phyloP scores from a whole-genome alignment of 2,888 invertebrate species.

The Spatulosminthurus flaviceps region DNA sequence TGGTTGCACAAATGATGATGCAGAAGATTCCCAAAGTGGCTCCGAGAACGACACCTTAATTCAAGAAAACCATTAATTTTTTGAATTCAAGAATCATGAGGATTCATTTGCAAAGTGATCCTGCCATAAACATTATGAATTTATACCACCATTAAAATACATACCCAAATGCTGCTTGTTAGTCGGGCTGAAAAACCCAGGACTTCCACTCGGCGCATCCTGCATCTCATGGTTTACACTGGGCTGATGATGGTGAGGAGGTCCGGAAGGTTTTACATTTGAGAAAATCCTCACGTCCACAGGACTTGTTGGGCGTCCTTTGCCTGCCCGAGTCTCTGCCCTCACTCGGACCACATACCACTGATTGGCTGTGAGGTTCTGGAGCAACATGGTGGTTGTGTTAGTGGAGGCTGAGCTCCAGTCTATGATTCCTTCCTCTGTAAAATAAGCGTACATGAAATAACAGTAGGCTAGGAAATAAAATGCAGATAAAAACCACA shows the following conservation, averaged over 20 bases:
- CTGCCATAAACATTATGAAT: neutral
- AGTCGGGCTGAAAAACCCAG: conserved; percentile 18
- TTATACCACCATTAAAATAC: no score
- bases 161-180: conserved; percentile 52
- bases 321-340: conserved; percentile 60
- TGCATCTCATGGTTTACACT: conserved; percentile 32
- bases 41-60: conserved; percentile 58
- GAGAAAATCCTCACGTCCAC: conserved; percentile 21
- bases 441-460: no score
- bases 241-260: conserved; percentile 15
- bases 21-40: conserved; percentile 54
- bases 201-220: neutral
- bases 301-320: conserved; percentile 50
- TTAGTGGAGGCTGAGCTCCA: conserved; percentile 55
- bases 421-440: neutral
- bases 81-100: no score
- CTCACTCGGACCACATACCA: conserved; percentile 56
- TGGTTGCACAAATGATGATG: conserved; percentile 57
- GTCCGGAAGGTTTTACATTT: conserved; percentile 23
- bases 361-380: conserved; percentile 52
- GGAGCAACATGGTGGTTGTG: conserved; percentile 53
- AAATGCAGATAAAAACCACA: neutral
- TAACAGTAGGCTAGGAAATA: no score
- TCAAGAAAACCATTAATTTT: no score
- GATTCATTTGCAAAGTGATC: no score